Evolutionary conservation across 2,888 invertebrate genomes (phyloP), one percentile per base, ranked within the genome.

Genomic region (Platycheirus rosarum): DNA sequence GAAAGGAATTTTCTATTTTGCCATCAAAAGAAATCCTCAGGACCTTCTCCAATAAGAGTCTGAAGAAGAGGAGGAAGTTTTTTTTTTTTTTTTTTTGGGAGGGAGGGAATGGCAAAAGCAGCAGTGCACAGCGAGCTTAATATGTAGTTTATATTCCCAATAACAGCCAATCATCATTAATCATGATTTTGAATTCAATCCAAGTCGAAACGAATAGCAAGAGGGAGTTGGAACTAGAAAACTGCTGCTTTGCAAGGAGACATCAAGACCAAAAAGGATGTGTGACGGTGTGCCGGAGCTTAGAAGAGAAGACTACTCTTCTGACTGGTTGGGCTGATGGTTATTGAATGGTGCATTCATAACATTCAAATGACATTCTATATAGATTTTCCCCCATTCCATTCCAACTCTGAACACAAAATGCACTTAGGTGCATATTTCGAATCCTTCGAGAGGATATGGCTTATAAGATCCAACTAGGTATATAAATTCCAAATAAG

Each of bases 121-220:
- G 32, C 46, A 48, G 62, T 62, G 62, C 68, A 76, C 70, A 49
- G 55, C 65, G 42, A 63, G 66, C 71, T 68, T 55, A 82, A 82
- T 73, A 68, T 82, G 77, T 73, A 82, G 77, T 77, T 82, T 77
- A 82, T 82, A 77, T 82, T 82, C 63, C 71, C 82, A 82, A 82
- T 82, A 77, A 77, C 82, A 82, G 76, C 77, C 71, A 76, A 77
- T 82, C 77, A 82, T 82, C 82, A 77, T 82, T 82, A 82, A 82
- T 82, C 82, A 82, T 80, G 80, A 76, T 80, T 80, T 80, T 70
- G 76, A 80, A 76, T 76, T 80, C 60, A 70, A 80, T 80, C 53
- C 76, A 70, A 80, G 66, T 66, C 60, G 60, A 71, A 70, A 70
- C 42, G 37, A 63, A 63, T 40, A 1, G 29, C 5, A 32, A 8